phyloP scores from a whole-genome alignment of 2,113 vertebrate species.

The Sphyrna mokarran region DNA sequence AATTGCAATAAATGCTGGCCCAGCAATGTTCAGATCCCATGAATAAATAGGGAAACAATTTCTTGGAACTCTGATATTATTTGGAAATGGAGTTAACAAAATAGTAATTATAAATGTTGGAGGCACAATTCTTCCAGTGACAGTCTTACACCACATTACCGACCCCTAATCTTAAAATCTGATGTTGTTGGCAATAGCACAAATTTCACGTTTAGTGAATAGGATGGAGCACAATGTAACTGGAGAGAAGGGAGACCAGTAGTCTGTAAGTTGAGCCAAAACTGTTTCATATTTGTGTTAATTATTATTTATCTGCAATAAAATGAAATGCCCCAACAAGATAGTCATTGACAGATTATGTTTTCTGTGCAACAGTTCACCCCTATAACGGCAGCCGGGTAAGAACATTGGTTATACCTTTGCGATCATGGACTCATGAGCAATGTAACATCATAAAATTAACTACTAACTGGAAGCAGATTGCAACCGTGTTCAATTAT shows the following conservation, averaged over 20 bases:
- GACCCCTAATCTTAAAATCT: background rate
- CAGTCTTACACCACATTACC: background rate
- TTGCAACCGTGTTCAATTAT: slow-evolving; percentile 8
- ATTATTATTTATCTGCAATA: background rate
- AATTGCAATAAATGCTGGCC: too few relatives aligned
- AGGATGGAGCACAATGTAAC: background rate
- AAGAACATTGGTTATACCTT: background rate
- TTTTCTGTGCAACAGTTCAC: background rate
- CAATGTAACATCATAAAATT: slow-evolving; percentile 30
- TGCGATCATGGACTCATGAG: background rate
- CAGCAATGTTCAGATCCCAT: too few relatives aligned
- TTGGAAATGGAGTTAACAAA: background rate
- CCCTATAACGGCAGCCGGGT: background rate
- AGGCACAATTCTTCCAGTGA: background rate
- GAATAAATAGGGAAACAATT: too few relatives aligned
- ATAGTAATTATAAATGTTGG: background rate
- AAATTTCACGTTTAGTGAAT: background rate
- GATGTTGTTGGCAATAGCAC: too few relatives aligned
- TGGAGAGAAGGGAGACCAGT: background rate
- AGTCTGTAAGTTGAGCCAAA: background rate
- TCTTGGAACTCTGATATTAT: background rate
- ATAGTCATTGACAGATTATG: background rate
- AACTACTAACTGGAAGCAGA: background rate
- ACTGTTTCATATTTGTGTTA: background rate
- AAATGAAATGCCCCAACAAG: background rate